phyloP scores from a whole-genome alignment of 2,797 vertebrate genomes.

The Neosilurus mollespiculum region DNA sequence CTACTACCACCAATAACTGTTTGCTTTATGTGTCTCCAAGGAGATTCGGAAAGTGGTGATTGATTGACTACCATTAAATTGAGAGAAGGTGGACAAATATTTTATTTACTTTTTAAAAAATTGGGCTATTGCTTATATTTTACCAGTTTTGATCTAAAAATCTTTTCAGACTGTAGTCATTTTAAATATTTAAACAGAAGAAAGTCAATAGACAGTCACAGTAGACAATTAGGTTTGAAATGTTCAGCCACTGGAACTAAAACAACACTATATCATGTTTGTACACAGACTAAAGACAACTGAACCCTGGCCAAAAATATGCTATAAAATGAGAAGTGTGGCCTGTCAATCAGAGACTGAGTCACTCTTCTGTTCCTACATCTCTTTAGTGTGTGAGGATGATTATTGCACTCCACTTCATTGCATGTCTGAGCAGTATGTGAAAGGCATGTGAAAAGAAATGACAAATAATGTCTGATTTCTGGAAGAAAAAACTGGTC shows the following conservation, averaged over 20 bases:
- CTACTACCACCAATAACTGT: too few species aligned
- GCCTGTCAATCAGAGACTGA: conserved; percentile 41
- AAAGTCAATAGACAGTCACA: not conserved
- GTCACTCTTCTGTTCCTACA: conserved; percentile 27
- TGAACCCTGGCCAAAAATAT: conserved; percentile 32
- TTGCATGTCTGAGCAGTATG: conserved; percentile 24
- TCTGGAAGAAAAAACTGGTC: conserved; percentile 17
- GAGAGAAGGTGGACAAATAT: not conserved
- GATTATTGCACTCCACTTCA: conserved; percentile 40
- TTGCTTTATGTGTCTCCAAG: not conserved
- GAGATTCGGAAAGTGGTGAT: not conserved
- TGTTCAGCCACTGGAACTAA: conserved; percentile 26
- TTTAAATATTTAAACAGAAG: conserved; percentile 19
- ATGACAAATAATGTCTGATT: not conserved
- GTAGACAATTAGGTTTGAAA: not conserved
- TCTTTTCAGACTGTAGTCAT: not conserved
- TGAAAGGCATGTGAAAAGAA: conserved; percentile 2
- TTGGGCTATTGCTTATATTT: not conserved
- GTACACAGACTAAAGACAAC: conserved; percentile 36
- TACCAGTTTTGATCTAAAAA: not conserved
- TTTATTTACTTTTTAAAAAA: not conserved
- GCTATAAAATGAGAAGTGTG: not conserved
- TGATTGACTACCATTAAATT: not conserved
- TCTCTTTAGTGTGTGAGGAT: conserved; percentile 36
- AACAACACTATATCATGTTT: conserved; percentile 22